These are phyloP conservation scores for Drosophila leonis DNA, from an alignment of 2,888 invertebrate genomes.

Conservation along the genomic window DNA sequence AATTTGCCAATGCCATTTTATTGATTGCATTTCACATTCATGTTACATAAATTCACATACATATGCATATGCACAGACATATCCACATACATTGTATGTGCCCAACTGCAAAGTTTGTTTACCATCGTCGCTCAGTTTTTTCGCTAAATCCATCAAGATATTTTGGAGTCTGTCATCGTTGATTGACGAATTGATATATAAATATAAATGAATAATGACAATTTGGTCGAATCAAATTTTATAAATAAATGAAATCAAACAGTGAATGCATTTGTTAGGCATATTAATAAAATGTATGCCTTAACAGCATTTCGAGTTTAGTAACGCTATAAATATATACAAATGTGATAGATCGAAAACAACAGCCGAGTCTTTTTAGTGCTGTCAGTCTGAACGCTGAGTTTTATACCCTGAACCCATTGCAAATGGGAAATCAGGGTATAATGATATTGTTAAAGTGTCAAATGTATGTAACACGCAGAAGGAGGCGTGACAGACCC, in stretches of 20 bases:
- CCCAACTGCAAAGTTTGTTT: slow-evolving; percentile 19
- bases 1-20: slow-evolving; percentile 69
- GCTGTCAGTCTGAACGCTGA: no score
- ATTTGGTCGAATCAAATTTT: not conserved
- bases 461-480: no score
- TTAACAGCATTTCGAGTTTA: not conserved
- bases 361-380: not conserved
- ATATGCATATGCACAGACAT: not conserved
- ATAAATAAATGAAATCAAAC: not conserved
- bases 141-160: slow-evolving; percentile 41
- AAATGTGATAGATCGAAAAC: not conserved
- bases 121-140: slow-evolving; percentile 28
- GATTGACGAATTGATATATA: slow-evolving; percentile 1
- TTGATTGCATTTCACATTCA: slow-evolving; percentile 65
- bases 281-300: not conserved
- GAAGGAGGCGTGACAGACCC: no score
- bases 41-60: slow-evolving; percentile 4
- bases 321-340: not conserved
- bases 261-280: not conserved
- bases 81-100: not conserved
- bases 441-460: no score
- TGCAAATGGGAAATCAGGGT: no score
- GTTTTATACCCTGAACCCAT: no score
- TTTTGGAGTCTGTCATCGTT: slow-evolving; percentile 5
- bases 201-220: not conserved